These are phyloP conservation scores for Glareola pratincola DNA, from an alignment of 2,113 vertebrate species.

Conservation along the genomic window DNA sequence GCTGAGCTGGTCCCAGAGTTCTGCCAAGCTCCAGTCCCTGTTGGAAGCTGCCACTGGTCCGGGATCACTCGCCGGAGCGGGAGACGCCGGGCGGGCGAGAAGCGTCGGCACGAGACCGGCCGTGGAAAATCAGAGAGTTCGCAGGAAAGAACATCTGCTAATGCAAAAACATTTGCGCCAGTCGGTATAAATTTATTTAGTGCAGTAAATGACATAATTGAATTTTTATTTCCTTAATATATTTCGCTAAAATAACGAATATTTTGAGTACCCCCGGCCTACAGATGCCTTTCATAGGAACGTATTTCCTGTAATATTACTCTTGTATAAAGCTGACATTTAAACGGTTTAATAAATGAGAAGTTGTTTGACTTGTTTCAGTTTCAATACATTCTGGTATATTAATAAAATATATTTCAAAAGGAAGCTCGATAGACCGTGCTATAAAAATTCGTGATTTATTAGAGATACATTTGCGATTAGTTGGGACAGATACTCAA, in stretches of 20 bases:
- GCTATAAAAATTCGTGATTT: conserved; percentile 77
- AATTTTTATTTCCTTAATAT: conserved; percentile 80
- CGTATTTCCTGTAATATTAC: conserved; percentile 73
- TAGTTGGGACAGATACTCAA: conserved; percentile 82
- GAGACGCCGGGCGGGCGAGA: fast-evolving
- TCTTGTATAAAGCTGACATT: conserved; percentile 76
- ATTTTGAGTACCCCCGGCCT: conserved; percentile 68
- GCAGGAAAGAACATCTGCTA: conserved; percentile 50
- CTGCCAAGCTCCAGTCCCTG: fast-evolving
- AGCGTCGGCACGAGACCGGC: fast-evolving
- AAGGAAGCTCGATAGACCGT: conserved; percentile 71
- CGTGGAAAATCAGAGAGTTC: neutral
- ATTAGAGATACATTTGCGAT: conserved; percentile 74
- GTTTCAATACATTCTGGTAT: conserved; percentile 76
- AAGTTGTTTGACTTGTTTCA: conserved; percentile 80
- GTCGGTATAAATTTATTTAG: conserved; percentile 78
- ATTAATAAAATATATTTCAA: conserved; percentile 80
- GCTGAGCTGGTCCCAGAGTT: neutral
- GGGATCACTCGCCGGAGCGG: fast-evolving
- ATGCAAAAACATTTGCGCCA: conserved; percentile 68
- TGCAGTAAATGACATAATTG: conserved; percentile 79
- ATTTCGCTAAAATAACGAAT: conserved; percentile 75
- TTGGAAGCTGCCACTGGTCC: neutral
- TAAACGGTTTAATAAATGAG: conserved; percentile 81
- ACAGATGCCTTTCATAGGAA: conserved; percentile 66